phyloP scores from a whole-genome alignment of 2,113 vertebrate genomes.

The Tachysurus fulvidraco region DNA sequence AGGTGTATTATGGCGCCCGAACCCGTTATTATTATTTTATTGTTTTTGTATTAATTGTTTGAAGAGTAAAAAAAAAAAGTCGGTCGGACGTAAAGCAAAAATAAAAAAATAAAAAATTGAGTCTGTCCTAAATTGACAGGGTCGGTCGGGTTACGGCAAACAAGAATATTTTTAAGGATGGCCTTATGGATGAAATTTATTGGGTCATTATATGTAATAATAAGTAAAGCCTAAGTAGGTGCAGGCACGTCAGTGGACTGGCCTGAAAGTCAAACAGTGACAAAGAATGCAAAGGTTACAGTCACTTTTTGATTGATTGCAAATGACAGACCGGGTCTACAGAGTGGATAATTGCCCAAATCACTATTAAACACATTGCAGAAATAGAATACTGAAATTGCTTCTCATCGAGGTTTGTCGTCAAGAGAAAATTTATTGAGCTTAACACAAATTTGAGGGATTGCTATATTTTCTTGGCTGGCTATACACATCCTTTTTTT shows the following conservation, averaged over 20 bases:
- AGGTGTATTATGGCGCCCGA: too few species aligned
- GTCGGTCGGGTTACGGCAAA: too few species aligned
- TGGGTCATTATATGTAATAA: neutral
- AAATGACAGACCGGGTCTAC: neutral
- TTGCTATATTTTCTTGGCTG: slow-evolving; percentile 30
- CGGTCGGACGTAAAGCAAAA: too few species aligned
- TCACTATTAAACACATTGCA: slow-evolving; percentile 28
- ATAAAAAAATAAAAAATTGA: too few species aligned
- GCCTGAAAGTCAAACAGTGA: slow-evolving; percentile 20
- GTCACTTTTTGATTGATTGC: slow-evolving; percentile 19
- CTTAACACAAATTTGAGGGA: slow-evolving; percentile 15
- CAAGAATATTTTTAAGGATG: too few species aligned
- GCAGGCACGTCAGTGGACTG: neutral
- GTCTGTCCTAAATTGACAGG: too few species aligned
- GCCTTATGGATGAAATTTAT: neutral
- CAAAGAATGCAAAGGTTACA: neutral
- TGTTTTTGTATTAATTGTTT: too few species aligned
- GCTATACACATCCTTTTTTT: slow-evolving; percentile 32
- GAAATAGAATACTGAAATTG: slow-evolving; percentile 23
- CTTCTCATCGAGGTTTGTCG: neutral
- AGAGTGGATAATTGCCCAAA: slow-evolving; percentile 28
- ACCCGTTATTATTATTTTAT: too few species aligned
- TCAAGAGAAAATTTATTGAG: slow-evolving; percentile 17
- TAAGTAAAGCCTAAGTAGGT: neutral
- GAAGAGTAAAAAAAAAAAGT: too few species aligned